Percentiles rank a stretch among this genome's conserved stretches.
Evolutionary conservation across 2,888 invertebrate species (phyloP).

Genomic region (Trypoxylon attenuatum): DNA sequence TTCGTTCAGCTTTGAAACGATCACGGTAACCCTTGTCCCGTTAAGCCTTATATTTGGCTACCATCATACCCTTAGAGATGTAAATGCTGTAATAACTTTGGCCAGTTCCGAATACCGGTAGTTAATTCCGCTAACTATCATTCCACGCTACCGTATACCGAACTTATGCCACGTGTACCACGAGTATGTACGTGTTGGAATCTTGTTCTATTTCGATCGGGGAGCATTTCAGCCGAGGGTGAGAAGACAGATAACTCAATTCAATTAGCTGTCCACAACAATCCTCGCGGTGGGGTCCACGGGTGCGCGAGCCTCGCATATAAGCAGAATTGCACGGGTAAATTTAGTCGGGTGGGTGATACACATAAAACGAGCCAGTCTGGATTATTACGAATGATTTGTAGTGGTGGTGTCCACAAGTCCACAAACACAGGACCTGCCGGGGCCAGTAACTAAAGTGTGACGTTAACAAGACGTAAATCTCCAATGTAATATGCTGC

Average conservation of each 20-base stretch:
- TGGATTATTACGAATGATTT: constrained; percentile 58
- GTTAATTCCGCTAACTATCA: background rate
- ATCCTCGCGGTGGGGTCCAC: constrained; percentile 26
- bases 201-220: background rate
- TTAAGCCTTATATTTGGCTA: too few relatives aligned
- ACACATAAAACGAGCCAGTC: constrained; percentile 34
- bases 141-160: too few relatives aligned
- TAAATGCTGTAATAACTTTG: background rate
- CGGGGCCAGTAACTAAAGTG: constrained; percentile 43
- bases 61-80: background rate
- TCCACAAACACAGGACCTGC: constrained; percentile 17
- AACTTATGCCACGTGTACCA: too few relatives aligned
- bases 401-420: constrained; percentile 46
- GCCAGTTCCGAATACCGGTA: background rate
- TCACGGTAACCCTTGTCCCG: background rate
- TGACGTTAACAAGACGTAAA: constrained; percentile 60
- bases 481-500: constrained; percentile 49
- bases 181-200: too few relatives aligned
- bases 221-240: background rate
- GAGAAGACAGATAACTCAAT: constrained; percentile 40
- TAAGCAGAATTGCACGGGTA: constrained; percentile 45
- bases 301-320: constrained; percentile 20
- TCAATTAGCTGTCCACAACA: constrained; percentile 42
- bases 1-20: background rate
- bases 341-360: constrained; percentile 50